Conservation (phyloP, 2,888 invertebrate genomes). For the Nymphalis urticae region DNA sequence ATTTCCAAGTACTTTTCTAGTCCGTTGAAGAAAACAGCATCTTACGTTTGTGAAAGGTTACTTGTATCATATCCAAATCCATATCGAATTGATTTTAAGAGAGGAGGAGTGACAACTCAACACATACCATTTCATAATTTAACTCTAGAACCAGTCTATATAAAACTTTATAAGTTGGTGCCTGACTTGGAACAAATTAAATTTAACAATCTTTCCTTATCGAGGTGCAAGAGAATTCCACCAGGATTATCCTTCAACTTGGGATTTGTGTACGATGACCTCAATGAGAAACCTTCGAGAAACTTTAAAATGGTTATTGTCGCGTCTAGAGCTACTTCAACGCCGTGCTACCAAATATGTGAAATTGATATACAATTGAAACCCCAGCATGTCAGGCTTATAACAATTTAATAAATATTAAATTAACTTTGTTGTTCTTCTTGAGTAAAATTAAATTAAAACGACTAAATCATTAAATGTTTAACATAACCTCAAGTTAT, state of each 20-base stretch:
- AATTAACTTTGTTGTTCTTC: not conserved
- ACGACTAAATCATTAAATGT: not conserved
- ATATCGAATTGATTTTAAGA: constrained; percentile 61
- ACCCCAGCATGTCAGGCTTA: constrained; percentile 52
- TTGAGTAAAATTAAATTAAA: not conserved
- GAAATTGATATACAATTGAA: constrained; percentile 66
- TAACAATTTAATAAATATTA: constrained; percentile 20
- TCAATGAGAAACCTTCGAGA: constrained; percentile 57
- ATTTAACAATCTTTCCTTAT: constrained; percentile 63
- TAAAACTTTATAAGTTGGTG: constrained; percentile 65
- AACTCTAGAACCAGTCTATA: constrained; percentile 64
- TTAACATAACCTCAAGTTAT: not conserved
- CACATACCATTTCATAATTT: constrained; percentile 67
- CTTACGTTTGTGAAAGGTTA: constrained; percentile 65
- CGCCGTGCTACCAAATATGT: constrained; percentile 73
- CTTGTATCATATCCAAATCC: constrained; percentile 65
- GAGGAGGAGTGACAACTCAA: constrained; percentile 60
- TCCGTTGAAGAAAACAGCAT: constrained; percentile 66
- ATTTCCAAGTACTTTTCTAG: constrained; percentile 73
- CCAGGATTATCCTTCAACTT: constrained; percentile 68
- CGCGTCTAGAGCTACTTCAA: constrained; percentile 66
- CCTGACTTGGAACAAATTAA: constrained; percentile 70
- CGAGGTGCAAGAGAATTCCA: constrained; percentile 66
- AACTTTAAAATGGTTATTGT: constrained; percentile 70
- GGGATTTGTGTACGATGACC: constrained; percentile 66